phyloP scores from a whole-genome alignment of 1,140 invertebrate species.

The Aphelenchoides fujianensis region DNA sequence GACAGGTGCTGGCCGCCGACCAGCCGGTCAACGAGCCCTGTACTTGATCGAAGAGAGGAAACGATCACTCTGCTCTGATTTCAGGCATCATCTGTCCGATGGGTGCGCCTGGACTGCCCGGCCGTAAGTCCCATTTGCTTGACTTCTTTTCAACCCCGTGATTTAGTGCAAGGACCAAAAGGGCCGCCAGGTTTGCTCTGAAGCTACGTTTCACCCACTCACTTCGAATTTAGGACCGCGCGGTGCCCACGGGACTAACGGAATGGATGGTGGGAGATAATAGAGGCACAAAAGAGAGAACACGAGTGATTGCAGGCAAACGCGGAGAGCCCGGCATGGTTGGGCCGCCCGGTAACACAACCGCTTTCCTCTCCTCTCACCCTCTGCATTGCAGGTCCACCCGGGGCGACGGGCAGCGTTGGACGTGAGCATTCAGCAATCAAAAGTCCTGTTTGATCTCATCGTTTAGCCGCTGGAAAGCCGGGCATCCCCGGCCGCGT shows the following conservation, averaged over 20 bases:
- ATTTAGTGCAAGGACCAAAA: slow-evolving; percentile 33
- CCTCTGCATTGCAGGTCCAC: slow-evolving; percentile 1
- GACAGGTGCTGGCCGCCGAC: slow-evolving; percentile 27
- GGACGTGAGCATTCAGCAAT: slow-evolving; percentile 8
- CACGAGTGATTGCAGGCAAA: background rate
- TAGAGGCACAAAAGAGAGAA: background rate
- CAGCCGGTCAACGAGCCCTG: slow-evolving; percentile 40
- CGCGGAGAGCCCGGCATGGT: slow-evolving; percentile 20
- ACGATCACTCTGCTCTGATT: too few relatives aligned
- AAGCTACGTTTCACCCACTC: background rate
- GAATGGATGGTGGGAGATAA: slow-evolving; percentile 35
- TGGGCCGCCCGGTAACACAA: background rate
- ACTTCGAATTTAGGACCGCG: slow-evolving; percentile 27
- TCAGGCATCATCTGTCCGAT: slow-evolving; percentile 41
- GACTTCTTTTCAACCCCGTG: background rate
- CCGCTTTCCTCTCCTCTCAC: background rate
- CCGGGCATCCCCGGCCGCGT: slow-evolving; percentile 14
- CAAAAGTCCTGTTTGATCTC: background rate
- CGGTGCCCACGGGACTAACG: slow-evolving; percentile 34
- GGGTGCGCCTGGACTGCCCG: slow-evolving; percentile 27
- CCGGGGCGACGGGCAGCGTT: background rate
- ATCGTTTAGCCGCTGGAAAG: background rate
- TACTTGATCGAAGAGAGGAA: too few relatives aligned
- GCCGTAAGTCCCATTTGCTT: background rate
- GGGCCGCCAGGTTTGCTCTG: slow-evolving; percentile 32